These are phyloP conservation scores for Amblyjoppa proteus DNA, from an alignment of 2,888 invertebrate genomes.

Conservation along the genomic window DNA sequence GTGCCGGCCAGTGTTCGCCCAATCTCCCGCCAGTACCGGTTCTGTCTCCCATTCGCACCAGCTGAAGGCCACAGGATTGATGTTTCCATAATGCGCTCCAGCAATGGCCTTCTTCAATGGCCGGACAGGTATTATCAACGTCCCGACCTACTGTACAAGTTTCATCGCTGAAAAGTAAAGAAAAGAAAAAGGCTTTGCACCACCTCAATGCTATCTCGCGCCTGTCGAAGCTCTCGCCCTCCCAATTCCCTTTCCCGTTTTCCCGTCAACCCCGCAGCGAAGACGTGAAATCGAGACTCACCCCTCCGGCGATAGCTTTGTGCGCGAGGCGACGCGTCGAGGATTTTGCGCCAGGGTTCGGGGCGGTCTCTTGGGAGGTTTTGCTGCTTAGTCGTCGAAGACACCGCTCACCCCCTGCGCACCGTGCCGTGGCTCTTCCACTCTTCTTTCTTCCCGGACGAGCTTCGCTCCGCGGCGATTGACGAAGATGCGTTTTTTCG, in stretches of 20 bases:
- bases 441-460: slow-evolving; percentile 42
- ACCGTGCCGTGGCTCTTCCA: slow-evolving; percentile 30
- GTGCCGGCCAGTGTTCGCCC: no score
- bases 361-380: slow-evolving; percentile 46
- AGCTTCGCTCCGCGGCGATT: slow-evolving; percentile 35
- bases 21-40: no score
- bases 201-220: slow-evolving; percentile 62
- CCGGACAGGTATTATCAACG: slow-evolving; percentile 57
- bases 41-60: not conserved
- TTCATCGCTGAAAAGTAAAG: slow-evolving; percentile 31
- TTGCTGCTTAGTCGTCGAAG: slow-evolving; percentile 54
- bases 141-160: slow-evolving; percentile 51
- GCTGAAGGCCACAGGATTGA: slow-evolving; percentile 32
- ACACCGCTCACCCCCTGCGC: slow-evolving; percentile 42
- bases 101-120: slow-evolving; percentile 25
- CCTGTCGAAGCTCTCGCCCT: slow-evolving; percentile 42
- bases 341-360: slow-evolving; percentile 38
- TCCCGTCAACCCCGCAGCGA: slow-evolving; percentile 34
- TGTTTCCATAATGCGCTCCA: slow-evolving; percentile 42
- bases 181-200: slow-evolving; percentile 29
- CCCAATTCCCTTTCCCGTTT: slow-evolving; percentile 18
- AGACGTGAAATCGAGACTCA: slow-evolving; percentile 61
- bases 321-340: slow-evolving; percentile 32
- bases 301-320: slow-evolving; percentile 45
- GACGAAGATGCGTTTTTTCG: slow-evolving; percentile 60